Evolutionary conservation across 2,113 vertebrate genomes (phyloP).

Genomic region (Tetrao urogallus): DNA sequence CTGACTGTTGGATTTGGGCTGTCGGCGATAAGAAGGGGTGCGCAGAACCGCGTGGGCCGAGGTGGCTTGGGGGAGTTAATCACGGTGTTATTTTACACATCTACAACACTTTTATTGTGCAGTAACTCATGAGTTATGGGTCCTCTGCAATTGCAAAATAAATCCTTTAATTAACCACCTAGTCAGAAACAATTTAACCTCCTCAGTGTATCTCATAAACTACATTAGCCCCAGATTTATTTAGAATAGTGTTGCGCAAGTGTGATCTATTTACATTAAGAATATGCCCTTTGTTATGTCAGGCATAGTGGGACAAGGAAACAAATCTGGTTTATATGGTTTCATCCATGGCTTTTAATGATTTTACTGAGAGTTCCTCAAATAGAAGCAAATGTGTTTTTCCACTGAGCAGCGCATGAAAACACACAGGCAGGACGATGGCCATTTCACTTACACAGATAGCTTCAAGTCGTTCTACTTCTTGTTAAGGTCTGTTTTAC

Average conservation of each 20-base stretch:
- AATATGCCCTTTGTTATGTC: slow-evolving; percentile 1
- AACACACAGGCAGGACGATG: not conserved
- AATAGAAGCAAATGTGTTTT: not conserved
- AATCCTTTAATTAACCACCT: slow-evolving; percentile 77
- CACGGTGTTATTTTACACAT: slow-evolving; percentile 71
- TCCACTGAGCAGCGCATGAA: not conserved
- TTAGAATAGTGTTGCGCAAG: slow-evolving; percentile 45
- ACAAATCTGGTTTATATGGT: slow-evolving; percentile 22
- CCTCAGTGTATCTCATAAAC: slow-evolving; percentile 69
- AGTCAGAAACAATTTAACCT: slow-evolving; percentile 74
- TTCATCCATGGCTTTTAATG: slow-evolving; percentile 20
- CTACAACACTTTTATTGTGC: slow-evolving; percentile 75
- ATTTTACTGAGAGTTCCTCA: not conserved
- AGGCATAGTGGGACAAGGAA: not conserved
- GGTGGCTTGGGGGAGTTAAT: slow-evolving; percentile 52
- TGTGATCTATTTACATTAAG: slow-evolving; percentile 57
- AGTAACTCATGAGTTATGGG: slow-evolving; percentile 73
- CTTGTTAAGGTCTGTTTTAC: not conserved
- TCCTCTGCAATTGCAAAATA: slow-evolving; percentile 74
- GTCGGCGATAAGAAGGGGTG: not conserved
- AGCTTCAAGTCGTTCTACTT: not conserved
- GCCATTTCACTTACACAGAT: not conserved
- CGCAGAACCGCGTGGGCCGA: not conserved
- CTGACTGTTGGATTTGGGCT: not conserved
- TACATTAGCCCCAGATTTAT: slow-evolving; percentile 67